These are phyloP conservation scores for Nothobranchius furzeri DNA, from an alignment of 2,113 vertebrate species.

Conservation along the genomic window DNA sequence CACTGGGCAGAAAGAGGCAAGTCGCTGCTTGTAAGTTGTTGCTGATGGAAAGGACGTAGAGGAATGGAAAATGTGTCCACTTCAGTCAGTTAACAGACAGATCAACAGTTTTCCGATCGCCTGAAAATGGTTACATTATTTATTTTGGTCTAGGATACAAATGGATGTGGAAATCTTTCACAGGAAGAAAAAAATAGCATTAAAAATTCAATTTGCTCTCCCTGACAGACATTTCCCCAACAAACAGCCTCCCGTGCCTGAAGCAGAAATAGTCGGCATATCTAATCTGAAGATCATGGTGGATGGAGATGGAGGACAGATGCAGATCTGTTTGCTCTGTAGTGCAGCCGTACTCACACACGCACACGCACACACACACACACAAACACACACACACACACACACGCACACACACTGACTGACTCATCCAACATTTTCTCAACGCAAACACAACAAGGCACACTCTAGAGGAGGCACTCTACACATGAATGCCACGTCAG, in stretches of 20 bases:
- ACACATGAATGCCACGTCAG: conserved; percentile 31
- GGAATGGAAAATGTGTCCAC: not conserved
- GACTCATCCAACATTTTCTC: conserved; percentile 41
- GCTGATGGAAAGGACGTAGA: conserved; percentile 21
- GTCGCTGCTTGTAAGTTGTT: conserved; percentile 31
- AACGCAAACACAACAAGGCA: conserved; percentile 44
- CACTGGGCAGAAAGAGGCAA: conserved; percentile 29
- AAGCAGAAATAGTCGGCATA: conserved; percentile 32
- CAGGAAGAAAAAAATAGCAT: conserved; percentile 12
- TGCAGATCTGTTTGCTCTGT: conserved; percentile 50
- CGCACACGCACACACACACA: conserved; percentile 18
- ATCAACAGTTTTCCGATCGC: not conserved
- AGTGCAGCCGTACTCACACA: conserved; percentile 20
- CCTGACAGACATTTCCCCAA: conserved; percentile 18
- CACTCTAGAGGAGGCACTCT: conserved; percentile 17
- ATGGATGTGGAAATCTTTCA: not conserved
- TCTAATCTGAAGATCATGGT: conserved; percentile 55
- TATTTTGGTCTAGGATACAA: not conserved
- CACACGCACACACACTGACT: conserved; percentile 2
- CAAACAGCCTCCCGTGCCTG: conserved; percentile 25
- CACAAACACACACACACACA: not conserved
- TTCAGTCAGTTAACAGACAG: not conserved
- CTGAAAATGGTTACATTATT: not conserved
- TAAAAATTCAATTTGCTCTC: conserved; percentile 3
- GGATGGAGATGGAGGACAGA: conserved; percentile 53